A percentile compares a stretch with the other conserved stretches of the same genome.
These are phyloP conservation scores for Diadophis punctatus DNA, from an alignment of 2,113 vertebrate species.

Conservation along the genomic window DNA sequence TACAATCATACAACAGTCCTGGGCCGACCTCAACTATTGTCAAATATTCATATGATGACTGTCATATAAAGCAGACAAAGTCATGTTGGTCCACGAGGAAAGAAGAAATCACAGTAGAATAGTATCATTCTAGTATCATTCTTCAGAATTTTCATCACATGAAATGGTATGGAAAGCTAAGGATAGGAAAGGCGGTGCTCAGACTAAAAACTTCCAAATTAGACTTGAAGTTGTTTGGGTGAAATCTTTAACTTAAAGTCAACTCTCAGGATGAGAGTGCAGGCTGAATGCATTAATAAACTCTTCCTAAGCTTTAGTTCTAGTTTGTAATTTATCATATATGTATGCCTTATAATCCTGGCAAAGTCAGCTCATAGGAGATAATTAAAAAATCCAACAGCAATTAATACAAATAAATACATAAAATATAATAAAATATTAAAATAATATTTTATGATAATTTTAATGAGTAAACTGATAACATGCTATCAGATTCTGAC, in stretches of 20 bases:
- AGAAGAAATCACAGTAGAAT: background rate
- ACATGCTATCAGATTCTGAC: background rate
- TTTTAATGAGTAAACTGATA: background rate
- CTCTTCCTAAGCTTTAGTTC: background rate
- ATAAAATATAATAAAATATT: background rate
- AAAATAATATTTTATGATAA: background rate
- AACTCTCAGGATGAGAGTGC: background rate
- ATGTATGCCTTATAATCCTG: background rate
- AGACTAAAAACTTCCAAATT: background rate
- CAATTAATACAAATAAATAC: background rate
- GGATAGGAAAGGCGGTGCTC: background rate
- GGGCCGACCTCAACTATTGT: too few species aligned
- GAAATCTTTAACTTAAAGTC: background rate
- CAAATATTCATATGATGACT: too few species aligned
- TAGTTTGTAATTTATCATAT: background rate
- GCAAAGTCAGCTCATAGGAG: background rate
- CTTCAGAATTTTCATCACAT: background rate
- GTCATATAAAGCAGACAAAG: background rate
- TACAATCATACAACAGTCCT: too few species aligned
- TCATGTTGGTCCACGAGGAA: background rate
- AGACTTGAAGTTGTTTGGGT: background rate
- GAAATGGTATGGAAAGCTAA: background rate
- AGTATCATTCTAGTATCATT: background rate
- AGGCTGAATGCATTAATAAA: background rate
- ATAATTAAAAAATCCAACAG: background rate